These are phyloP conservation scores for Drosophila hamatofila DNA, from an alignment of 2,888 invertebrate species.

Conservation along the genomic window DNA sequence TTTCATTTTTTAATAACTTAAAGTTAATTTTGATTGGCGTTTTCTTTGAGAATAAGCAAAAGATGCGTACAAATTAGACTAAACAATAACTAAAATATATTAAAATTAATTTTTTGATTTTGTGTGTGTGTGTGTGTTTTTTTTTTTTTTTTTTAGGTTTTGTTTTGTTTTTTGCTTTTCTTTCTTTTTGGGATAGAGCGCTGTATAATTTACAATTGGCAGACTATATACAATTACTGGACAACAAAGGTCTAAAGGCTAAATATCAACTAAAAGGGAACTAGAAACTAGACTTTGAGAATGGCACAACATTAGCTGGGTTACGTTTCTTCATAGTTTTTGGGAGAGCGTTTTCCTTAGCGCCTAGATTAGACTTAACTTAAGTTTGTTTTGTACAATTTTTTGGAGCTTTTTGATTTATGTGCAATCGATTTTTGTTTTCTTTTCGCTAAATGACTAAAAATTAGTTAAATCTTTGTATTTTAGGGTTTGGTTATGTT, in stretches of 20 bases:
- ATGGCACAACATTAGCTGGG: slow-evolving; percentile 76
- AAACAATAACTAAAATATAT: slow-evolving; percentile 42
- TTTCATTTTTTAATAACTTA: slow-evolving; percentile 77
- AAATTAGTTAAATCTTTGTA: slow-evolving; percentile 18
- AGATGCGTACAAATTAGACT: slow-evolving; percentile 53
- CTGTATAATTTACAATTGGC: slow-evolving; percentile 76
- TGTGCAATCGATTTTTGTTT: slow-evolving; percentile 62
- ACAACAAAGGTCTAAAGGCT: slow-evolving; percentile 35
- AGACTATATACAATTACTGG: slow-evolving; percentile 68
- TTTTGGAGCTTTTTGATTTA: slow-evolving; percentile 57
- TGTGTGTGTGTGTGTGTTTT: slow-evolving; percentile 15
- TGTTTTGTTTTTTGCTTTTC: slow-evolving; percentile 30
- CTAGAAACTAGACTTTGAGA: slow-evolving; percentile 53
- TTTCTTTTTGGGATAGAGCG: slow-evolving; percentile 55
- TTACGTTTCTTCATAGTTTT: slow-evolving; percentile 32
- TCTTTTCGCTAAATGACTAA: slow-evolving; percentile 41
- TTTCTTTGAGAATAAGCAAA: slow-evolving; percentile 76
- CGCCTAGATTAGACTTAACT: slow-evolving; percentile 32
- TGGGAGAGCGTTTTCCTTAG: slow-evolving; percentile 26
- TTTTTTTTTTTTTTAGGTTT: slow-evolving; percentile 36
- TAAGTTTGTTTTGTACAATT: slow-evolving; percentile 74
- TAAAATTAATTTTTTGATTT: slow-evolving; percentile 23
- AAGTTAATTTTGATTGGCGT: slow-evolving; percentile 83
- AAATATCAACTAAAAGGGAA: slow-evolving; percentile 39
- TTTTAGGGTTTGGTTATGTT: slow-evolving; percentile 11